Evolutionary conservation across 2,888 invertebrate genomes (phyloP), one percentile per base, ranked within the genome.

Genomic region (Campaea margaritaria): DNA sequence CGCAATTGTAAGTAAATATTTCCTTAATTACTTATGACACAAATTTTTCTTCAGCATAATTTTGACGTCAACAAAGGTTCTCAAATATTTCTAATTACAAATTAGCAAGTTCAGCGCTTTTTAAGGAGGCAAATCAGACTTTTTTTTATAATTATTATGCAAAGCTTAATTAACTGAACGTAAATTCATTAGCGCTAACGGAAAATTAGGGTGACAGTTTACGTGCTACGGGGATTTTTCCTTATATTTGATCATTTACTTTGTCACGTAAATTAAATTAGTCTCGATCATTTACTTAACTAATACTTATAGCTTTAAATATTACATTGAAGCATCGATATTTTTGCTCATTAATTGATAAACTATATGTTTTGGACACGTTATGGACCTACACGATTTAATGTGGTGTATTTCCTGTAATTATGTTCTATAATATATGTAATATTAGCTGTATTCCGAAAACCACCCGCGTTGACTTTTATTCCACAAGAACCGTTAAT

Each of bases 131-230:
- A 80, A 85, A 83, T 81, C 82, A 82, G 78, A 74, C 71, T 74
- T 79, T 82, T 74, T 79, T 82, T 83, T 76, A 62, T 76, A 76
- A 83, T 85, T 81, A 85, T 81, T 87, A 89, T 89, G 88, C 85
- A 89, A 90, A 89, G 83, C 84, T 81, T 85, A 85, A 86, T 85
- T 86, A 84, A 85, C 82, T 81, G 81, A 72, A 76, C 74, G 78
- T 73, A 79, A 81, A 83, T 79, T 81, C 76, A 76, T 82, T 81
- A 75, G 79, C 75, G 73, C 74, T 73, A 76, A 69, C 69, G 74
- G 76, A 72, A 79, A 82, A 82, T 81, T 82, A 74, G 73, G 75
- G 72, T 73, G 82, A 75, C 82, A 75, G 70, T 75, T 76, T 69
- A 65, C 67, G 67, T 69, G 58, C 65, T 60, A 62, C 69, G 67